These are phyloP conservation scores for Pecten maximus DNA, from an alignment of 2,888 invertebrate genomes.

Conservation along the genomic window DNA sequence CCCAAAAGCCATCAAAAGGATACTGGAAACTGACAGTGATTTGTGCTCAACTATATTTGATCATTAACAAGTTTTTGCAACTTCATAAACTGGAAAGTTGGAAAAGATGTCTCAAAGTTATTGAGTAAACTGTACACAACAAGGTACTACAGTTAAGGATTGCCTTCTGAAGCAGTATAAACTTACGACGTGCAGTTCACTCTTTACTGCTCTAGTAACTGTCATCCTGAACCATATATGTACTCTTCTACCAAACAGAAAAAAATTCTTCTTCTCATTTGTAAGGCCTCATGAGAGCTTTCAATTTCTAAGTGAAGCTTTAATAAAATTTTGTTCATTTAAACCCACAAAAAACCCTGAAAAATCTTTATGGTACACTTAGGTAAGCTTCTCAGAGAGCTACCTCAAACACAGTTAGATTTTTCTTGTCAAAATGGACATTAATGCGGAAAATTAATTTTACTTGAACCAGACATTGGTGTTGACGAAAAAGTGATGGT, in stretches of 20 bases:
- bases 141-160: not conserved
- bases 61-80: no score
- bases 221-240: not conserved
- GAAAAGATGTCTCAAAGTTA: not conserved
- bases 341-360: not conserved
- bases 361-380: not conserved
- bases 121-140: not conserved
- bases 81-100: no score
- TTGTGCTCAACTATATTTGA: no score
- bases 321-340: not conserved
- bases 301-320: not conserved
- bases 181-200: not conserved
- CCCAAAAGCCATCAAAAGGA: no score
- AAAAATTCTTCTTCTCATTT: not conserved
- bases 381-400: not conserved
- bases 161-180: not conserved
- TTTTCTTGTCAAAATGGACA: not conserved
- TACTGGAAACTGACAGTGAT: no score
- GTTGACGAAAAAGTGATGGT: not conserved
- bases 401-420: not conserved
- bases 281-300: not conserved
- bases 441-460: not conserved
- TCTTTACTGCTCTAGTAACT: not conserved
- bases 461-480: not conserved
- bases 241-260: not conserved